Percentiles rank a stretch among this genome's conserved stretches.
Conservation (phyloP, 2,113 vertebrate species). For the Vanacampus margaritifer region DNA sequence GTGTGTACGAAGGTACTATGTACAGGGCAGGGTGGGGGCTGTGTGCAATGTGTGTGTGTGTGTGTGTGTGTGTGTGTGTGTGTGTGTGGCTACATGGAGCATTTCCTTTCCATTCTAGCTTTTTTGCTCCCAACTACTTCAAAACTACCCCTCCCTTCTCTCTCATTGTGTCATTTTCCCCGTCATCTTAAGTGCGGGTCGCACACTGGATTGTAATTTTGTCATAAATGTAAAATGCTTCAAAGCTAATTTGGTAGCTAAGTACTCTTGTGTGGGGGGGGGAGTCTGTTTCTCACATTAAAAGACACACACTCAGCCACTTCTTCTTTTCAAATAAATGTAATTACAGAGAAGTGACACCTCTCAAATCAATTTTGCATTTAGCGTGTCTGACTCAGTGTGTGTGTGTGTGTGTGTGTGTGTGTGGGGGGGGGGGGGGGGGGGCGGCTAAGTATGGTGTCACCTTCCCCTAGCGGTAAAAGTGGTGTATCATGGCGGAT, state of each 20-base stretch:
- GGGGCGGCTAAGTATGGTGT: background rate
- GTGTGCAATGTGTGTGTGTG: slow-evolving; percentile 5
- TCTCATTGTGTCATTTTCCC: background rate
- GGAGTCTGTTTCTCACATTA: background rate
- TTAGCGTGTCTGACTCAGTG: slow-evolving; percentile 17
- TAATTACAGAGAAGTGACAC: slow-evolving; percentile 11
- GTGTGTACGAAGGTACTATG: background rate
- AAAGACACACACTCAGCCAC: slow-evolving; percentile 5
- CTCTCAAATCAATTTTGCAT: slow-evolving; percentile 16
- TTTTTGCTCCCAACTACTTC: background rate
- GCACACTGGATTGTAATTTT: background rate
- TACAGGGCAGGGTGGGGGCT: background rate
- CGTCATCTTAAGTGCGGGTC: too few relatives aligned
- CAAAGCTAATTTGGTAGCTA: background rate
- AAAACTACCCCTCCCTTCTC: background rate
- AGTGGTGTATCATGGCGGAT: too few relatives aligned
- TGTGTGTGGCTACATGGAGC: background rate
- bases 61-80: background rate
- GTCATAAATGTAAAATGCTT: background rate
- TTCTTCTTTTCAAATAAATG: background rate
- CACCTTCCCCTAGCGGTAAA: background rate
- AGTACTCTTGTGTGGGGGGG: background rate
- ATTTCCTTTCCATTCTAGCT: background rate
- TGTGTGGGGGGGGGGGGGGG: background rate
- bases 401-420: background rate